Conservation (phyloP, 2,113 vertebrate genomes). For the Pelecanoides urinatrix region DNA sequence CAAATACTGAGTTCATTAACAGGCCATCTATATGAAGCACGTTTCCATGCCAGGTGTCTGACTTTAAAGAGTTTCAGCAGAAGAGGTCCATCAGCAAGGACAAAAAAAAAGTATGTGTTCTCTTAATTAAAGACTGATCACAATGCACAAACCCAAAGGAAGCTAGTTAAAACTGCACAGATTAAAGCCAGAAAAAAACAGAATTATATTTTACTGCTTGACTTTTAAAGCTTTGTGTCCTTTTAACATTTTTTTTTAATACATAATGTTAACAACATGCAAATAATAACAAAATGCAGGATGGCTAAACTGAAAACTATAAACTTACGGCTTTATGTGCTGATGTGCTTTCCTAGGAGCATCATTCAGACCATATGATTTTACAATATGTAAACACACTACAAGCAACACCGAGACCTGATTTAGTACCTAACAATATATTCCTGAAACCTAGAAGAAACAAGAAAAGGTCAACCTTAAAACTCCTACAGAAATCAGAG, state of each 20-base stretch:
- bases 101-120: neutral
- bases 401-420: neutral
- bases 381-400: neutral
- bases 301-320: neutral
- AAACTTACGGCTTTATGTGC: neutral
- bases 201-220: neutral
- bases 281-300: neutral
- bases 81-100: neutral
- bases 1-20: neutral
- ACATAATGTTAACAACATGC: neutral
- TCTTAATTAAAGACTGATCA: slow-evolving; percentile 8
- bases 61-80: neutral
- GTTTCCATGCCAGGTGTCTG: neutral
- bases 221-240: neutral
- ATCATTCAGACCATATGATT: neutral
- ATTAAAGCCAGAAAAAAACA: neutral
- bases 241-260: neutral
- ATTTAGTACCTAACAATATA: neutral
- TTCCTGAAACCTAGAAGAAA: neutral
- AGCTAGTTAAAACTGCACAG: neutral
- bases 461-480: neutral
- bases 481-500: neutral
- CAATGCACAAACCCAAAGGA: neutral
- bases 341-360: neutral
- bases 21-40: neutral